A percentile compares a stretch with the other conserved stretches of the same genome.
Conservation (phyloP, 1,140 invertebrate species). For the Radopholus similis region DNA sequence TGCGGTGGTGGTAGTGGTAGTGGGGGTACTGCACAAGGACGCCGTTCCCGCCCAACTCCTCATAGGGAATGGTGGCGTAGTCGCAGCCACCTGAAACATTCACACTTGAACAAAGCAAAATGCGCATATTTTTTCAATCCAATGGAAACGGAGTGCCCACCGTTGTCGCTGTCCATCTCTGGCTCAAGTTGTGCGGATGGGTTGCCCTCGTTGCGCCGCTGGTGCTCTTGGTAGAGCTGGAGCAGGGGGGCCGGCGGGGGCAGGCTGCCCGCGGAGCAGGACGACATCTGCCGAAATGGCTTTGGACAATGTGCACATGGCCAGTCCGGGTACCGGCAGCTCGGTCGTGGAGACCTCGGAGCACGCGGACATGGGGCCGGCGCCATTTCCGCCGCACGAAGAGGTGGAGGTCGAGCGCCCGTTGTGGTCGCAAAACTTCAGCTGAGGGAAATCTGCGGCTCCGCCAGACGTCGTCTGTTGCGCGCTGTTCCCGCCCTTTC, state of each 20-base stretch:
- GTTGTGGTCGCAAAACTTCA: too few relatives aligned
- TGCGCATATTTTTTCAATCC: neutral
- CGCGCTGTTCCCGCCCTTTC: neutral
- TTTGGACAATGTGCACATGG: neutral
- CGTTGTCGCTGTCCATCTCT: neutral
- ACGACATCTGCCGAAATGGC: neutral
- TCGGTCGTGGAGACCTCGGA: neutral
- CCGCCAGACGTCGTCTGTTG: neutral
- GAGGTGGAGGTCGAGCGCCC: neutral
- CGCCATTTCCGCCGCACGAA: neutral
- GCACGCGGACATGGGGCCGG: neutral
- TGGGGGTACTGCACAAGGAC: neutral
- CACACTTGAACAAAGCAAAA: neutral
- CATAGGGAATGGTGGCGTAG: slow-evolving; percentile 12
- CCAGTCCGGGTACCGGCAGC: neutral
- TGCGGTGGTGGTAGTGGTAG: neutral
- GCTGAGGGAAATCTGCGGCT: neutral
- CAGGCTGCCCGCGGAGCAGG: neutral
- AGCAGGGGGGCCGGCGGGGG: neutral
- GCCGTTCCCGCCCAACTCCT: neutral
- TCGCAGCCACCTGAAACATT: neutral
- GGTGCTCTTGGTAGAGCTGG: neutral
- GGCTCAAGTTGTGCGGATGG: neutral
- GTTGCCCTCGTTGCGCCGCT: neutral
- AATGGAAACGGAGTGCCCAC: neutral